Evolutionary conservation across 2,113 vertebrate genomes (phyloP).

Genomic region (Chrysochloris asiatica): DNA sequence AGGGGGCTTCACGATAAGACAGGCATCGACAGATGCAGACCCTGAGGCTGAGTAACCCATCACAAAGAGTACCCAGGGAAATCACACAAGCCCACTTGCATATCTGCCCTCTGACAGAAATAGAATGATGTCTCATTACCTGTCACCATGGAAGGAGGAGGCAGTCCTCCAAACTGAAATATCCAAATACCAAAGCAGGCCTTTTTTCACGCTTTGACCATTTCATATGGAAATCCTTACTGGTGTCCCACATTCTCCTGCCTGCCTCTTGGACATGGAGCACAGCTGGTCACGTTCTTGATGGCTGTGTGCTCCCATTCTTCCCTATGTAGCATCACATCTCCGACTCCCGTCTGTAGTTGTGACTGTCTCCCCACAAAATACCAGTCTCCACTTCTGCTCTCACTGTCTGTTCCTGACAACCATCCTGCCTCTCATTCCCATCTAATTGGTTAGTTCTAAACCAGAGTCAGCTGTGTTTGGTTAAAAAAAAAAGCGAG

Average conservation of each 20-base stretch:
- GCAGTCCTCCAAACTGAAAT: background rate
- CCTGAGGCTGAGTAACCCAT: background rate
- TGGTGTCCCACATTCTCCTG: background rate
- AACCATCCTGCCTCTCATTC: background rate
- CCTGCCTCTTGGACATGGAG: background rate
- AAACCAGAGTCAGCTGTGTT: background rate
- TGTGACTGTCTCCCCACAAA: background rate
- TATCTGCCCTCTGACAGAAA: background rate
- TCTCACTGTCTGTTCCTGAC: background rate
- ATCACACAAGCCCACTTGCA: accelerated
- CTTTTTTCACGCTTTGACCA: background rate
- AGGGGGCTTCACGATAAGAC: accelerated
- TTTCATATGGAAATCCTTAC: background rate
- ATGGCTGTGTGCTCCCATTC: accelerated
- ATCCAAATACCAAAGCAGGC: background rate
- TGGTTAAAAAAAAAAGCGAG: background rate
- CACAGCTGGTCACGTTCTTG: too few relatives aligned
- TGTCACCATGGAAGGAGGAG: background rate
- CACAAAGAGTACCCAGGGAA: background rate
- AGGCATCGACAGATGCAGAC: accelerated
- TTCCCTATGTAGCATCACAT: background rate
- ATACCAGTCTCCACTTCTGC: background rate
- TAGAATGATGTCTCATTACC: background rate
- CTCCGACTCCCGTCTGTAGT: accelerated
- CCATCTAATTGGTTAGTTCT: background rate